Evolutionary conservation across 2,797 vertebrate species (phyloP).

Genomic region (Danio aesculapii): DNA sequence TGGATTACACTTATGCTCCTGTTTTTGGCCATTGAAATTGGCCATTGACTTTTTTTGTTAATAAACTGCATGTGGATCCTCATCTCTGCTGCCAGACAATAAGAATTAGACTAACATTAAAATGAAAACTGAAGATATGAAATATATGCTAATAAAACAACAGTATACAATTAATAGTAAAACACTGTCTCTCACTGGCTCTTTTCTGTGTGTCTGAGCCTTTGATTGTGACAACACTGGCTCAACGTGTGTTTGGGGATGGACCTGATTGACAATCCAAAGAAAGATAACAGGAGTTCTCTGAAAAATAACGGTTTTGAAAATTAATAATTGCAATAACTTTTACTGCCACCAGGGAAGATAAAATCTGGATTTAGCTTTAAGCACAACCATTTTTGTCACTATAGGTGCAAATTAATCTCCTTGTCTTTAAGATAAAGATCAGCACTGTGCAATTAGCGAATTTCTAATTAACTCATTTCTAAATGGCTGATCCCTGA

Average conservation of each 20-base stretch:
- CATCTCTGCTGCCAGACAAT: too few relatives aligned
- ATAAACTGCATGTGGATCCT: too few relatives aligned
- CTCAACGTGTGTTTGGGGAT: neutral
- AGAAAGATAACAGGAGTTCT: too few relatives aligned
- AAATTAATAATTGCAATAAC: neutral
- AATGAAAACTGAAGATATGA: too few relatives aligned
- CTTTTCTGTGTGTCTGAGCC: too few relatives aligned
- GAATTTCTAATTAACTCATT: constrained; percentile 89
- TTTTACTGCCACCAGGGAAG: neutral
- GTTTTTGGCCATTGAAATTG: too few relatives aligned
- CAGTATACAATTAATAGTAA: neutral
- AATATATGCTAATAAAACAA: too few relatives aligned
- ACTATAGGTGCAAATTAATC: neutral
- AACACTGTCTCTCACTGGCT: neutral
- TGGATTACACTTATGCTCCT: too few relatives aligned
- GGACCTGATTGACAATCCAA: neutral
- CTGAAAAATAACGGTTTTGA: neutral
- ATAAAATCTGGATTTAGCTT: neutral
- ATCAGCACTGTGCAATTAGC: constrained; percentile 82
- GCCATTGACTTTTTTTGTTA: too few relatives aligned
- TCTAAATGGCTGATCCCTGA: constrained; percentile 72
- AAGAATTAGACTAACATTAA: too few relatives aligned
- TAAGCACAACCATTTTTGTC: neutral
- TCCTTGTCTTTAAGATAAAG: constrained; percentile 67
- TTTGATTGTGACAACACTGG: neutral